These are phyloP conservation scores for Trematomus bernacchii DNA, from an alignment of 2,797 vertebrate species.

Conservation along the genomic window DNA sequence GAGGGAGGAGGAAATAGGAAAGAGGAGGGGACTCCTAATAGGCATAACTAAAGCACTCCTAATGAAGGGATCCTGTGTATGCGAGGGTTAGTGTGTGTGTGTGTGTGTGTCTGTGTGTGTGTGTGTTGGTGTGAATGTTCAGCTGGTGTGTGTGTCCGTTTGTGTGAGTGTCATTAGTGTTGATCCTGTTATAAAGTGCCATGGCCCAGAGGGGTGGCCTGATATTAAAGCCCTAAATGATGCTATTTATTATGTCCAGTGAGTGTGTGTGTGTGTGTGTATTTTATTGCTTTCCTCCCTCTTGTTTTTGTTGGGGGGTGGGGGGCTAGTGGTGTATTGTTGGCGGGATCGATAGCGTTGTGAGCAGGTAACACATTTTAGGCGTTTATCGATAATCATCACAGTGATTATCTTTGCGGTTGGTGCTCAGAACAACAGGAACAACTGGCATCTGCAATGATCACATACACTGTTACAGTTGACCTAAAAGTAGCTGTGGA, in stretches of 20 bases:
- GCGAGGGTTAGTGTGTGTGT: constrained; percentile 40
- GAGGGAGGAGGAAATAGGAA: constrained; percentile 83
- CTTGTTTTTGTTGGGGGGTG: constrained; percentile 67
- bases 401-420: constrained; percentile 88
- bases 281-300: constrained; percentile 89
- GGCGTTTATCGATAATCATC: constrained; percentile 93
- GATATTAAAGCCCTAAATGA: constrained; percentile 90
- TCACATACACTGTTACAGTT: constrained; percentile 31
- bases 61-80: constrained; percentile 71
- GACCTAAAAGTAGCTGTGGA: constrained; percentile 31
- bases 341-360: constrained; percentile 88
- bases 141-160: constrained; percentile 30
- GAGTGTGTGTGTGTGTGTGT: constrained; percentile 65
- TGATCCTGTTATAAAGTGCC: constrained; percentile 86
- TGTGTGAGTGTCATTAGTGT: constrained; percentile 71
- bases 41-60: constrained; percentile 84
- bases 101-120: constrained; percentile 26
- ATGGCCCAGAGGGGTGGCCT: constrained; percentile 83
- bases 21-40: constrained; percentile 82
- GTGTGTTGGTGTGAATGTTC: constrained; percentile 48
- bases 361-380: constrained; percentile 79
- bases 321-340: constrained; percentile 63
- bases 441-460: constrained; percentile 47
- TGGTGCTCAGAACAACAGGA: constrained; percentile 49
- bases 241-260: constrained; percentile 88